Conservation (phyloP, 2,888 invertebrate species). For the Meiosimyza decipiens region DNA sequence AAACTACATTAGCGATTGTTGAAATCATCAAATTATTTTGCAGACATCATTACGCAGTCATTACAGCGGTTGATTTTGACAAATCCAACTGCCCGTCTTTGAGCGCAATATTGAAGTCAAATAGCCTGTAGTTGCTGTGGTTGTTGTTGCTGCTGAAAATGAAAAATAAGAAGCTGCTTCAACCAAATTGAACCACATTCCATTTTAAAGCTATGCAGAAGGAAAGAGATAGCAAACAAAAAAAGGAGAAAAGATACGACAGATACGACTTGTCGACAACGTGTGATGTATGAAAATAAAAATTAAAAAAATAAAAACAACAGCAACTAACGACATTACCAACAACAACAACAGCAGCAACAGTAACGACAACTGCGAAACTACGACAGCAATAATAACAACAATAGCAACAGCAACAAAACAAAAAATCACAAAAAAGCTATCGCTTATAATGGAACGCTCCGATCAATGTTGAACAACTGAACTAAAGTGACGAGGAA, state of each 20-base stretch:
- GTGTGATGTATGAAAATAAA: slow-evolving; percentile 17
- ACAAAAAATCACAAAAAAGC: slow-evolving; percentile 10
- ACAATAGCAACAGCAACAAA: slow-evolving; percentile 41
- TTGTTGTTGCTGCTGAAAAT: background rate
- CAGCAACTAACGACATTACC: slow-evolving; percentile 36
- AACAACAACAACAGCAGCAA: slow-evolving; percentile 37
- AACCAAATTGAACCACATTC: slow-evolving; percentile 17
- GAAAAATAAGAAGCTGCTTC: slow-evolving; percentile 21
- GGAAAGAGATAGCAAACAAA: background rate
- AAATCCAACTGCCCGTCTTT: no score
- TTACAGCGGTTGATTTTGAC: no score
- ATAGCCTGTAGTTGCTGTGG: background rate
- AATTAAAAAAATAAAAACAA: slow-evolving; percentile 27
- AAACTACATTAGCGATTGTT: no score
- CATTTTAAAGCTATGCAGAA: background rate
- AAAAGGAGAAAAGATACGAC: no score
- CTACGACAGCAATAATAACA: slow-evolving; percentile 46
- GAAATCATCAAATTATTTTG: no score
- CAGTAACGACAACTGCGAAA: slow-evolving; percentile 37
- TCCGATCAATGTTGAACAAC: slow-evolving; percentile 9
- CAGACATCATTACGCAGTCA: no score
- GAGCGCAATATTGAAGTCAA: background rate
- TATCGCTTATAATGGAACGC: slow-evolving; percentile 7
- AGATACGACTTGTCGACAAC: slow-evolving; percentile 25
- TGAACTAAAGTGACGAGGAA: background rate